Evolutionary conservation across 2,888 invertebrate genomes (phyloP).

Genomic region (Electrophaes corylata): DNA sequence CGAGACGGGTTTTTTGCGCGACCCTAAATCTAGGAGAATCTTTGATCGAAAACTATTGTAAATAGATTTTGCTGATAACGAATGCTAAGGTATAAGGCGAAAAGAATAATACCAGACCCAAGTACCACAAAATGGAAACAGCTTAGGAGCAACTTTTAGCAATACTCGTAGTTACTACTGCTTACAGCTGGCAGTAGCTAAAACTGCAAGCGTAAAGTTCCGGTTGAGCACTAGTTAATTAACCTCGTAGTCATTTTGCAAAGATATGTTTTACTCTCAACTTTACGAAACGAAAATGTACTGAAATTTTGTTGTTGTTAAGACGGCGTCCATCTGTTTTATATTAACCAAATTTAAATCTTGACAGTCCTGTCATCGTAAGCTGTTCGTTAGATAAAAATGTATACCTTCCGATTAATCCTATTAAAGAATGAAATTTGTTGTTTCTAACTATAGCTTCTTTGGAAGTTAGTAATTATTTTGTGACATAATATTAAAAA

Average conservation of each 20-base stretch:
- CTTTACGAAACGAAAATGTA: slow-evolving; percentile 68
- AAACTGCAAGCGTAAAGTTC: slow-evolving; percentile 10
- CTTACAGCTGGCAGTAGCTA: neutral
- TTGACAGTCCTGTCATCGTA: slow-evolving; percentile 43
- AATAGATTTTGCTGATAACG: too few relatives aligned
- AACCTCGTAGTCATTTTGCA: slow-evolving; percentile 78
- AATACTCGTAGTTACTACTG: too few relatives aligned
- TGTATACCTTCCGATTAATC: slow-evolving; percentile 47
- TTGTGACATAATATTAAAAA: neutral
- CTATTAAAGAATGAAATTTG: slow-evolving; percentile 46
- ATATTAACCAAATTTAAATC: slow-evolving; percentile 61
- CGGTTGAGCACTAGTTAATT: slow-evolving; percentile 56
- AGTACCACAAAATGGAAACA: neutral
- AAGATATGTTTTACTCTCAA: slow-evolving; percentile 76
- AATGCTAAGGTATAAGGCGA: neutral
- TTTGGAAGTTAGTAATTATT: slow-evolving; percentile 45
- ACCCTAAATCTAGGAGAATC: too few relatives aligned
- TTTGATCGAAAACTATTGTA: too few relatives aligned
- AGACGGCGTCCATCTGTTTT: slow-evolving; percentile 58
- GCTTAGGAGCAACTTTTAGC: too few relatives aligned
- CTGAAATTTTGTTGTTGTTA: slow-evolving; percentile 54
- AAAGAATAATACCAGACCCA: neutral
- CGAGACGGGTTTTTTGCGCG: too few relatives aligned
- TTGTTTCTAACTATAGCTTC: slow-evolving; percentile 37
- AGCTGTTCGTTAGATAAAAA: slow-evolving; percentile 48